Evolutionary conservation across 2,113 vertebrate genomes (phyloP).

Genomic region (Rhinolophus ferrumequinum): DNA sequence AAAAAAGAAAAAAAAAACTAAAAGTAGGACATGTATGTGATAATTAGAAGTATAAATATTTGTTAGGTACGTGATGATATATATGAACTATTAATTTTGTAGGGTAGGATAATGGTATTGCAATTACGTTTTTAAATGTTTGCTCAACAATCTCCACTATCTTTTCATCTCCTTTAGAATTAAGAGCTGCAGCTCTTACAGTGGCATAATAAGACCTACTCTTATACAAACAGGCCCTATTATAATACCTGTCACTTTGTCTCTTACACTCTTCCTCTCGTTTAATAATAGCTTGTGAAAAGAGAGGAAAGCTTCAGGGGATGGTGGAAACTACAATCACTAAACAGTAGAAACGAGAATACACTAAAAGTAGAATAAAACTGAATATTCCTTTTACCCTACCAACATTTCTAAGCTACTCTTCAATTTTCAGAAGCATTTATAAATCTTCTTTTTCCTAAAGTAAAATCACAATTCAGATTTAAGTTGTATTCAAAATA

Average conservation of each 20-base stretch:
- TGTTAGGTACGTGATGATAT: not conserved
- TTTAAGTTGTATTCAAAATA: constrained; percentile 1
- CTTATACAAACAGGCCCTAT: not conserved
- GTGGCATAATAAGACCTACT: not conserved
- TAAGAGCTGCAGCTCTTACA: not conserved
- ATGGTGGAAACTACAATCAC: not conserved
- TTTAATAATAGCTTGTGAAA: not conserved
- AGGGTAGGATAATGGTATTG: not conserved
- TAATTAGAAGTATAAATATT: not conserved
- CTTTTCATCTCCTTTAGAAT: not conserved
- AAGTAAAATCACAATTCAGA: constrained; percentile 10
- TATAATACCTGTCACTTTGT: not conserved
- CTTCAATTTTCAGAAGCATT: constrained; percentile 1
- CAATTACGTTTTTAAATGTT: not conserved
- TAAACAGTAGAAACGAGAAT: not conserved
- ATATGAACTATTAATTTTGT: not conserved
- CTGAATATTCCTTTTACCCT: not conserved
- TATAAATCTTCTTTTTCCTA: not conserved
- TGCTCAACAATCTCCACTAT: not conserved
- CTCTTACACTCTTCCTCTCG: not conserved
- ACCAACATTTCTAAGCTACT: not conserved
- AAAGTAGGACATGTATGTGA: not conserved
- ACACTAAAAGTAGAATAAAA: not conserved
- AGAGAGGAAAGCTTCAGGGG: not conserved
- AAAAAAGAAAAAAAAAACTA: not conserved